Conservation (phyloP, 1,140 invertebrate genomes). For the Globodera ellingtonae region DNA sequence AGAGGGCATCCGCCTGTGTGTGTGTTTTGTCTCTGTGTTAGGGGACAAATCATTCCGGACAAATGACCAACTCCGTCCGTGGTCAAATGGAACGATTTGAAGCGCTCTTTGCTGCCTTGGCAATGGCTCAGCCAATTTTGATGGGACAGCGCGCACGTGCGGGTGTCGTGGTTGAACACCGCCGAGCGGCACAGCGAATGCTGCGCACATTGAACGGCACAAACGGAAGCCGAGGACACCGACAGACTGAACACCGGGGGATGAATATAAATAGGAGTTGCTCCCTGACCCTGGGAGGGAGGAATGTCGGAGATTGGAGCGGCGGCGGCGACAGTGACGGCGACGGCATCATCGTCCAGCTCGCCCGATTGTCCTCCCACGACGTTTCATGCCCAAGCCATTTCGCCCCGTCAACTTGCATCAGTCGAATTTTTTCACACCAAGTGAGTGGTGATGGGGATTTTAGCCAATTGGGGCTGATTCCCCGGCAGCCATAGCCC, state of each 20-base stretch:
- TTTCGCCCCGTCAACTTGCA: no score
- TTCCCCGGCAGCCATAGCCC: no score
- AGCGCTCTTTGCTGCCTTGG: constrained; percentile 22
- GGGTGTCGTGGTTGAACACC: constrained; percentile 22
- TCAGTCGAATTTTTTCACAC: no score
- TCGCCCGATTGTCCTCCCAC: no score
- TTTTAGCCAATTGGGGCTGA: no score
- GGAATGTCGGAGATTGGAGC: no score
- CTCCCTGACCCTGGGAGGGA: no score
- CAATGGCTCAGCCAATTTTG: constrained; percentile 1
- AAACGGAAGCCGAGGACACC: constrained; percentile 15
- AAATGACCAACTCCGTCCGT: constrained; percentile 13
- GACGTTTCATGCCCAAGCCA: no score
- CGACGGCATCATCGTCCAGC: no score
- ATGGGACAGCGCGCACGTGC: constrained; percentile 16
- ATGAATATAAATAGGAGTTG: no score
- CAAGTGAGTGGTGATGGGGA: no score
- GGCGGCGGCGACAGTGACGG: no score
- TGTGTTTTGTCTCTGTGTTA: not conserved
- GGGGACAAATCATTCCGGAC: not conserved
- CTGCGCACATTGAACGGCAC: constrained; percentile 12
- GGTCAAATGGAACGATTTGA: constrained; percentile 23
- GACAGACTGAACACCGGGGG: not conserved
- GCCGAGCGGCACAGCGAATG: constrained; percentile 13
- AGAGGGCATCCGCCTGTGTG: constrained; percentile 20